Base-by-base conservation (phyloP, 2,888 invertebrate genomes). In the Trissolcus japonicus region DNA sequence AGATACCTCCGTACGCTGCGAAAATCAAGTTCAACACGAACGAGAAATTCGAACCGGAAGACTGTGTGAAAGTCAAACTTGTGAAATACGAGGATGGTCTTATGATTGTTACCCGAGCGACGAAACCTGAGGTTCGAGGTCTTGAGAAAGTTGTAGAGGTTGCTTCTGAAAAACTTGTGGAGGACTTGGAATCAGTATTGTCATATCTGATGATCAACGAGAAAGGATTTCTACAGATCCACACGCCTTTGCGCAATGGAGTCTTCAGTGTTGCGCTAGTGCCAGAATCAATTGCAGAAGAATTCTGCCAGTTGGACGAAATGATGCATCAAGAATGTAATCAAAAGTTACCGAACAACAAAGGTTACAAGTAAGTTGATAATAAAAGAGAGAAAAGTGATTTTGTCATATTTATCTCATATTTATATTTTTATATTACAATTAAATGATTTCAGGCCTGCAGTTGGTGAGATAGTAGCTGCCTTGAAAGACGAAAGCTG, bases 381-480 rank as follows among this genome's bases (percentile, higher is more conserved):
- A 41, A 41, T 2, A 19, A 19, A 19, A 19, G 19, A 2, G 19
- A 2, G 2, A 19, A 19, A 19, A 19, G 3, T 41, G 41, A 41
- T 41, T 13, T 13, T 41, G 4, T n/a, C n/a, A n/a, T n/a, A n/a
- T n/a, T n/a, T n/a, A n/a, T n/a, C n/a, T n/a, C n/a, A n/a, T n/a
- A 41, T 2, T 51, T 51, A 19, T 51, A 51, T 51, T 48, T 57
- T 41, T n/a, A 13, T 41, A 13, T 43, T 43, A 4, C 6, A 43
- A 43, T 16, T 16, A 6, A 16, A 9, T 46, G 9, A 4, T 66
- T 72, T 29, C 53, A 84, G 82, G 6, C 83, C 85, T 4, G 60
- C 78, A 6, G 7, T 84, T 7, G 83, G 82, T 4, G 86, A 86
- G 13, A 71, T 84, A 6, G 72, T 88, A 46, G 84, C 83, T 50